Evolutionary conservation across 2,797 vertebrate species (phyloP).

Genomic region (Acipenser oxyrinchus): DNA sequence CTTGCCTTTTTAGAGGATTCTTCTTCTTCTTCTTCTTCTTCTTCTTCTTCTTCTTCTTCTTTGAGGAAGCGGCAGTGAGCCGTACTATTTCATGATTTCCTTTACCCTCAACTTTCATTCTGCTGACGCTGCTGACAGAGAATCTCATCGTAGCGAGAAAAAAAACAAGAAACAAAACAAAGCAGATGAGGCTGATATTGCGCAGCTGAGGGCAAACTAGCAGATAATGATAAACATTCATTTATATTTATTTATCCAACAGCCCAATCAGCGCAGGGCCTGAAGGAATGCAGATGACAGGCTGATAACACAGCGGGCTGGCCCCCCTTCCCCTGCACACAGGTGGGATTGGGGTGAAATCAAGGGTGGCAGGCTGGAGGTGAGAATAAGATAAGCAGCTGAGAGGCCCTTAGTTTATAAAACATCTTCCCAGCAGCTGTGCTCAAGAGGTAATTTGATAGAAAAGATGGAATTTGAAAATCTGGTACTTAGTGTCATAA

Average conservation of each 20-base stretch:
- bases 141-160: conserved; percentile 32
- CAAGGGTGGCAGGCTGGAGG: conserved; percentile 38
- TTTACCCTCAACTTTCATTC: conserved; percentile 14
- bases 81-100: neutral
- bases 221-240: conserved; percentile 33
- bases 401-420: conserved; percentile 55
- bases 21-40: no score
- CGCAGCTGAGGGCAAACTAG: conserved; percentile 34
- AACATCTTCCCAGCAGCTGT: conserved; percentile 53
- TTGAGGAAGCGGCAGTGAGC: conserved; percentile 11
- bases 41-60: neutral
- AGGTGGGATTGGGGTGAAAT: conserved; percentile 33
- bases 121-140: conserved; percentile 19
- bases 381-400: conserved; percentile 51
- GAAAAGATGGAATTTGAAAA: conserved; percentile 19
- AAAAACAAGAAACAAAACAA: conserved; percentile 25
- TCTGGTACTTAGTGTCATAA: conserved; percentile 25
- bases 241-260: neutral
- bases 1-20: no score
- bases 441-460: neutral
- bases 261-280: neutral
- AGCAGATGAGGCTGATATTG: conserved; percentile 29
- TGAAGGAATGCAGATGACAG: conserved; percentile 15
- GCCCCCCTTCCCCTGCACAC: neutral
- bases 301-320: neutral